A percentile compares a stretch with the other conserved stretches of the same genome.
phyloP scores from a whole-genome alignment of 2,888 invertebrate genomes.

The Adineta ricciae region DNA sequence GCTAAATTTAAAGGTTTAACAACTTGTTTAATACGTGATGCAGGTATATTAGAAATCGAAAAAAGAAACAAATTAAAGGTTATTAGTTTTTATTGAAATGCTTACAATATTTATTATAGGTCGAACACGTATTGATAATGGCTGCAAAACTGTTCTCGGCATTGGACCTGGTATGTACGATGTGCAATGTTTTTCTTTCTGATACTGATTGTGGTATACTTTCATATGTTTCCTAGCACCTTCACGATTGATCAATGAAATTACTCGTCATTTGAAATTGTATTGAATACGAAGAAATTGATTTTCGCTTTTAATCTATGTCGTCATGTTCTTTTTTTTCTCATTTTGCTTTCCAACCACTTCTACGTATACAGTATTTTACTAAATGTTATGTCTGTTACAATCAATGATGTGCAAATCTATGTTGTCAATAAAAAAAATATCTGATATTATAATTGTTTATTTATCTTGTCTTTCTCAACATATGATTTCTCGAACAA shows the following conservation, averaged over 20 bases:
- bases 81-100: neutral
- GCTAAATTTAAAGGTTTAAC: conserved; percentile 65
- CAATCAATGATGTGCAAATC: neutral
- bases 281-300: conserved; percentile 54
- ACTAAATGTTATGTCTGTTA: neutral
- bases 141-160: conserved; percentile 77
- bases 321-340: no score
- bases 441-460: neutral
- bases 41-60: conserved; percentile 59
- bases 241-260: conserved; percentile 63
- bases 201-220: no score
- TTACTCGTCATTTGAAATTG: conserved; percentile 77
- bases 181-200: no score
- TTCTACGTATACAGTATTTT: neutral
- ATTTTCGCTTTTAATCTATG: no score
- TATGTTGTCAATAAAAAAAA: neutral
- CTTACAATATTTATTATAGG: conserved; percentile 45
- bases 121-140: conserved; percentile 77
- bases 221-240: conserved; percentile 45
- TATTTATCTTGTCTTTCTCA: neutral
- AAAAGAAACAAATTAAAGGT: neutral
- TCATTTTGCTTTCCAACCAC: no score
- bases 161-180: conserved; percentile 71
- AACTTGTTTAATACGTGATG: conserved; percentile 67
- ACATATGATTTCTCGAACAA: neutral